Evolutionary conservation across 2,113 vertebrate genomes (phyloP).

Genomic region (Harpagus bidentatus): DNA sequence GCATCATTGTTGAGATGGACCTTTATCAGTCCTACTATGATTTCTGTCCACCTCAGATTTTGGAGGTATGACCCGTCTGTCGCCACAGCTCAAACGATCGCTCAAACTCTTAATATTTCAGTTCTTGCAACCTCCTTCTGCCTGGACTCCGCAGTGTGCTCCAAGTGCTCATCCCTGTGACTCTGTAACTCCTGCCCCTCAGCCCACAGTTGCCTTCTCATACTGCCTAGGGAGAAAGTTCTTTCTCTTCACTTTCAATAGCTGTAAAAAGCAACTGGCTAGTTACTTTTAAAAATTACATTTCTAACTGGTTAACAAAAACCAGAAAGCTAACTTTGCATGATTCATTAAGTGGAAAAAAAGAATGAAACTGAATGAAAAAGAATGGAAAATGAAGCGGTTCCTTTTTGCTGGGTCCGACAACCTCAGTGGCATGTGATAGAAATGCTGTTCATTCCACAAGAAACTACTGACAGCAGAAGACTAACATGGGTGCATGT

Average conservation of each 20-base stretch:
- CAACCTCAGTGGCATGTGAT: neutral
- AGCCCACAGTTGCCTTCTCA: neutral
- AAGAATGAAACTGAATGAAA: neutral
- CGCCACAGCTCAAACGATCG: neutral
- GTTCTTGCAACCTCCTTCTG: neutral
- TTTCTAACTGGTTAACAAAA: neutral
- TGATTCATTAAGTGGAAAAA: neutral
- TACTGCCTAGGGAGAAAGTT: neutral
- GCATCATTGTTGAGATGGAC: neutral
- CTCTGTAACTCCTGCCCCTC: neutral
- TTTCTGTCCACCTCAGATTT: neutral
- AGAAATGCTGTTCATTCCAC: neutral
- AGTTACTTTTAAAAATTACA: neutral
- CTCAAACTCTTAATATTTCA: neutral
- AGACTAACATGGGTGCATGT: neutral
- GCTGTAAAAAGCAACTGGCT: neutral
- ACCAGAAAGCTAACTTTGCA: neutral
- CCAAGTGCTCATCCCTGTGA: neutral
- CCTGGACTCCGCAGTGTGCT: neutral
- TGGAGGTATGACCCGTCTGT: neutral
- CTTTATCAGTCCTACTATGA: neutral
- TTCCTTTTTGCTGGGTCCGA: neutral
- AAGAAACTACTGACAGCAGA: neutral
- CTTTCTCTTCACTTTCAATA: neutral
- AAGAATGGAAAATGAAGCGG: neutral